Evolutionary conservation across 2,113 vertebrate genomes (phyloP).

Genomic region (Otus sunia): DNA sequence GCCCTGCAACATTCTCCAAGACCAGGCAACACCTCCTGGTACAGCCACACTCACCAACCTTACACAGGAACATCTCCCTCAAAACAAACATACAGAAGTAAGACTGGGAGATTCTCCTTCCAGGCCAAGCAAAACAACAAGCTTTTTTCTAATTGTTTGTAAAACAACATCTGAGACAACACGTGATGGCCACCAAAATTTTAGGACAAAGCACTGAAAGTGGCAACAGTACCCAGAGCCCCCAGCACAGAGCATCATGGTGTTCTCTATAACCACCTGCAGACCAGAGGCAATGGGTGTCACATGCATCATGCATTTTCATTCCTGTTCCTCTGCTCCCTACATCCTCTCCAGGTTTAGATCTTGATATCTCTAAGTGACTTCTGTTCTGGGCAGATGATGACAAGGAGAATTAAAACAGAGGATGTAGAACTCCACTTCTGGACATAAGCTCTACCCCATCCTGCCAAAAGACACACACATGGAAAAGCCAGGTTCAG

Average conservation of each 20-base stretch:
- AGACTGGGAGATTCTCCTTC: neutral
- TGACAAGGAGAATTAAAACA: neutral
- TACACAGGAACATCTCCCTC: accelerated
- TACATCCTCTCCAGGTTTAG: neutral
- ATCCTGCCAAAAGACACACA: neutral
- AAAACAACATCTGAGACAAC: neutral
- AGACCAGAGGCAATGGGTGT: neutral
- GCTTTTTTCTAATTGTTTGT: neutral
- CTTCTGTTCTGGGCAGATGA: neutral
- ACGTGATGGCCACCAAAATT: neutral
- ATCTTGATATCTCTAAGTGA: neutral
- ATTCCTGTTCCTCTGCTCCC: neutral
- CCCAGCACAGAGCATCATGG: neutral
- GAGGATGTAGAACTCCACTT: neutral
- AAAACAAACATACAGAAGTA: neutral
- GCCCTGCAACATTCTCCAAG: neutral
- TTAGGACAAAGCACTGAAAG: neutral
- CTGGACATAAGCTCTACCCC: neutral
- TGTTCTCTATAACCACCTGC: neutral
- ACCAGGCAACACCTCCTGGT: neutral
- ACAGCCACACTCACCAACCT: neutral
- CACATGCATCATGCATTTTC: neutral
- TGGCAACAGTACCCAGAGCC: neutral
- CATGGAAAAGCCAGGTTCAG: neutral
- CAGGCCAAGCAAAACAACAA: neutral